A percentile compares a stretch with the other conserved stretches of the same genome.
These are phyloP conservation scores for Salvelinus fontinalis DNA, from an alignment of 2,113 vertebrate species.

Conservation along the genomic window DNA sequence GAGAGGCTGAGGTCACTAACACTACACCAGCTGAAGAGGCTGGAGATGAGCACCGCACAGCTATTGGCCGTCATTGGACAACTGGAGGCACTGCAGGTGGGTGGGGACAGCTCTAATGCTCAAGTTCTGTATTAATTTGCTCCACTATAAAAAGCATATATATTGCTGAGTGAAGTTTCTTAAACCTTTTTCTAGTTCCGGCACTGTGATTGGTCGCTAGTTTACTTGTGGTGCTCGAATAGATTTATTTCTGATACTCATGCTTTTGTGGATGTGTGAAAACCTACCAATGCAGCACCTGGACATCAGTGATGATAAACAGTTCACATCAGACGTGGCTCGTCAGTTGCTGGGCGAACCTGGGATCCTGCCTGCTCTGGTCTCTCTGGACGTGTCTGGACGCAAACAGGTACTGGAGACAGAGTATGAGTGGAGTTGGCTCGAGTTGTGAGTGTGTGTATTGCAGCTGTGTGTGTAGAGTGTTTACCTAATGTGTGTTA, in stretches of 20 bases:
- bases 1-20: conserved; percentile 91
- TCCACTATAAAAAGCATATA: no score
- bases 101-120: background rate
- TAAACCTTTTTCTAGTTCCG: no score
- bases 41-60: conserved; percentile 97
- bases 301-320: conserved; percentile 98
- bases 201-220: no score
- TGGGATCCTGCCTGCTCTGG: conserved; percentile 85
- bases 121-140: no score
- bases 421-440: no score
- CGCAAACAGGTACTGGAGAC: conserved; percentile 83
- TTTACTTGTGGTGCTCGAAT: background rate
- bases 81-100: conserved; percentile 80
- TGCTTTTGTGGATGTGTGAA: background rate
- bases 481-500: background rate
- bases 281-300: conserved; percentile 76
- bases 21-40: conserved; percentile 96
- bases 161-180: background rate
- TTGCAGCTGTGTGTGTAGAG: background rate
- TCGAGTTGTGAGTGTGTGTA: background rate
- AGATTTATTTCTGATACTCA: background rate
- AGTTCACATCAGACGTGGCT: conserved; percentile 97
- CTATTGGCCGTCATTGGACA: conserved; percentile 91
- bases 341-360: conserved; percentile 90
- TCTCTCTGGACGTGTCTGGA: conserved; percentile 94